These are phyloP conservation scores for Musca domestica DNA, from an alignment of 1,140 invertebrate genomes.

Conservation along the genomic window DNA sequence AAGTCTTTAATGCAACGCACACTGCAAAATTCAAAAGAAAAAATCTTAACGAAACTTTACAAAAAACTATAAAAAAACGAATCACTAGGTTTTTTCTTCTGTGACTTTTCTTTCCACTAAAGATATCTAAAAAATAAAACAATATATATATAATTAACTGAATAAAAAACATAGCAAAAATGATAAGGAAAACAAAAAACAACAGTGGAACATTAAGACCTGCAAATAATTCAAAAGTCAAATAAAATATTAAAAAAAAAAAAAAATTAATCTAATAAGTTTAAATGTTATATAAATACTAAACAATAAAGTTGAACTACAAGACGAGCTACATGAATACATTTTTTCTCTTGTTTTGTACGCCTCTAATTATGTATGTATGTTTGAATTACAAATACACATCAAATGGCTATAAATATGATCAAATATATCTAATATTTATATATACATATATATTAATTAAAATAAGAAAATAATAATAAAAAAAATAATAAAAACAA, in stretches of 20 bases:
- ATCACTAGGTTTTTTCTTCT: neutral
- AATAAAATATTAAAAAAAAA: no score
- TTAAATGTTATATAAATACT: no score
- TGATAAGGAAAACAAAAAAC: neutral
- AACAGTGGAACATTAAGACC: no score
- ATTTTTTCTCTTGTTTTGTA: no score
- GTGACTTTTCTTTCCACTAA: neutral
- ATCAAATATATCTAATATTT: neutral
- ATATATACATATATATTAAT: neutral
- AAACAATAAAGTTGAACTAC: no score
- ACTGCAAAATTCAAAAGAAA: slow-evolving; percentile 5
- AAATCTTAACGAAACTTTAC: neutral
- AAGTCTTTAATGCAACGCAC: neutral
- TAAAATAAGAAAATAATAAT: slow-evolving; percentile 8
- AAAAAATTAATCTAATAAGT: no score
- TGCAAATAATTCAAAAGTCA: no score
- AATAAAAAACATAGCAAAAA: no score
- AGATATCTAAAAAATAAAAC: neutral
- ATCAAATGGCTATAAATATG: no score
- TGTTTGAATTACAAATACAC: no score
- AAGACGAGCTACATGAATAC: no score
- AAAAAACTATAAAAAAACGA: neutral
- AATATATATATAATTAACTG: neutral
- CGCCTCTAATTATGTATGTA: no score
- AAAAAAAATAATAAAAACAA: slow-evolving; percentile 16